Evolutionary conservation across 64 coral and sea anemone species (phyloP).

Genomic region (Acropora tenuis): DNA sequence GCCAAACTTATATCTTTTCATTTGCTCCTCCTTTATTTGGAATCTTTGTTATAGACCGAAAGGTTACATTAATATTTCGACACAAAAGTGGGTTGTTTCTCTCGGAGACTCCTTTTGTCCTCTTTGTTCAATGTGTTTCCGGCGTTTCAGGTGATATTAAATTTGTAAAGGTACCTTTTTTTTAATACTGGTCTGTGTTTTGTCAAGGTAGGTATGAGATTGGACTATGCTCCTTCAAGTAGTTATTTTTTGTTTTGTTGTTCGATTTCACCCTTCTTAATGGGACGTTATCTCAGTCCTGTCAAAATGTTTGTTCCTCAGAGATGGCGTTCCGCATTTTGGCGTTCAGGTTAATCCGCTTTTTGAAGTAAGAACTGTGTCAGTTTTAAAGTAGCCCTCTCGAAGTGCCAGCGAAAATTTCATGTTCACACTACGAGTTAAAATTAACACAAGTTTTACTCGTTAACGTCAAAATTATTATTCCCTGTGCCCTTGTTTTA

Average conservation of each 20-base stretch:
- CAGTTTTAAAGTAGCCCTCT: background rate
- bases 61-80: slow-evolving; percentile 1
- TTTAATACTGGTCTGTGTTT: background rate
- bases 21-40: background rate
- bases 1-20: background rate
- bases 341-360: background rate
- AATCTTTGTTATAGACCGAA: background rate
- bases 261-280: too few species aligned
- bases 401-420: background rate
- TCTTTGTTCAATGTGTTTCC: background rate
- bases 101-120: background rate
- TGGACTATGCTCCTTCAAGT: background rate
- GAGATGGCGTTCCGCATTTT: too few species aligned
- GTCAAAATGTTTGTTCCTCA: too few species aligned
- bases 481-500: background rate
- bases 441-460: background rate
- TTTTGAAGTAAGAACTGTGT: background rate
- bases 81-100: slow-evolving; percentile 26
- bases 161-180: background rate
- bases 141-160: background rate
- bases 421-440: background rate
- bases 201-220: background rate
- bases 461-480: background rate
- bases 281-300: too few species aligned
- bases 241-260: background rate